Evolutionary conservation across 2,113 vertebrate species (phyloP).

Genomic region (Plectropomus leopardus): DNA sequence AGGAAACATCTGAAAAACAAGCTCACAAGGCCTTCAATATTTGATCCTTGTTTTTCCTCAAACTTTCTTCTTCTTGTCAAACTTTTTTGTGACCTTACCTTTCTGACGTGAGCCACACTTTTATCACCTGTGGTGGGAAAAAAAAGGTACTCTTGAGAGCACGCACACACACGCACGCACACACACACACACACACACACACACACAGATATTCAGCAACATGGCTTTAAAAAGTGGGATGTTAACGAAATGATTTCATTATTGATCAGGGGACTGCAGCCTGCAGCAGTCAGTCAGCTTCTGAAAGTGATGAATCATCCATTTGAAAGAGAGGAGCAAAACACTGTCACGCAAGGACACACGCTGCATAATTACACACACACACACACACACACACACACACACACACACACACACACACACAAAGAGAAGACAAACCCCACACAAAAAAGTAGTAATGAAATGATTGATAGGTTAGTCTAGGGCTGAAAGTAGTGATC

Average conservation of each 20-base stretch:
- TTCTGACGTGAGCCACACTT: conserved; percentile 19
- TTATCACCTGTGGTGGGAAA: background rate
- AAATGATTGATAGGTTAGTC: too few species aligned
- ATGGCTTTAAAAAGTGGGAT: conserved; percentile 23
- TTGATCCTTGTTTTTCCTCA: conserved; percentile 16
- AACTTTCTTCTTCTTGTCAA: background rate
- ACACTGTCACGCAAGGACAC: conserved; percentile 22
- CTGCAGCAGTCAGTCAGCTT: conserved; percentile 35
- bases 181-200: conserved; percentile 6
- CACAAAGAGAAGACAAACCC: too few species aligned
- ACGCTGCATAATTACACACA: background rate
- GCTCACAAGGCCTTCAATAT: conserved; percentile 3
- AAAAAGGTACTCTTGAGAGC: background rate
- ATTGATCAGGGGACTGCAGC: conserved; percentile 43
- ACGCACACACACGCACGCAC: background rate
- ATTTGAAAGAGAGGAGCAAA: conserved; percentile 23
- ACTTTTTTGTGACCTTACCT: conserved; percentile 1
- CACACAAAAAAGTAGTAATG: background rate
- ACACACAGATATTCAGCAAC: background rate
- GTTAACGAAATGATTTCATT: conserved; percentile 38
- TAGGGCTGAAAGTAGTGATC: background rate
- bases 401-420: background rate
- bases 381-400: background rate
- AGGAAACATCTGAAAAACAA: background rate
- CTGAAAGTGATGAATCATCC: conserved; percentile 35